These are phyloP conservation scores for Altica lythri DNA, from an alignment of 2,888 invertebrate genomes.

Conservation along the genomic window DNA sequence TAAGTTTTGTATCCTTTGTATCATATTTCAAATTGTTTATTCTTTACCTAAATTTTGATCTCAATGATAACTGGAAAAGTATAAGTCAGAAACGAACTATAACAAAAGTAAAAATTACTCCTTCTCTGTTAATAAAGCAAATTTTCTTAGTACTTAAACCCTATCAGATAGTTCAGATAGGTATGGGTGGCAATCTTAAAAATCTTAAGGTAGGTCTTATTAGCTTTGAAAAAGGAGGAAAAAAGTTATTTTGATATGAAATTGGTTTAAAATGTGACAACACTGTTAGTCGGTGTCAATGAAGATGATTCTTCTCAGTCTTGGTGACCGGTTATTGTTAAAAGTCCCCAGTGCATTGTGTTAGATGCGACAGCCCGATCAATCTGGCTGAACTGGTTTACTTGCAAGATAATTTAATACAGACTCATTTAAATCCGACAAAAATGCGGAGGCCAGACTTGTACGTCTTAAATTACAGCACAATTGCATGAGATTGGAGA, in stretches of 20 bases:
- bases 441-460: conserved; percentile 53
- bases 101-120: too few species aligned
- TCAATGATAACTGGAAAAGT: too few species aligned
- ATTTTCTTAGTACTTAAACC: too few species aligned
- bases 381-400: conserved; percentile 52
- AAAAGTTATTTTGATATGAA: neutral
- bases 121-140: too few species aligned
- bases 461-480: conserved; percentile 57
- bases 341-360: conserved; percentile 42
- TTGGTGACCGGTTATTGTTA: conserved; percentile 42
- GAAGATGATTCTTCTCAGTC: conserved; percentile 33
- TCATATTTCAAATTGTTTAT: too few species aligned
- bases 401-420: conserved; percentile 54
- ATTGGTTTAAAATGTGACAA: conserved; percentile 9
- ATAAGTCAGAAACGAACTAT: too few species aligned
- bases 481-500: conserved; percentile 58
- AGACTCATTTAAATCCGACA: conserved; percentile 53
- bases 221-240: too few species aligned
- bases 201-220: too few species aligned
- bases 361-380: conserved; percentile 50
- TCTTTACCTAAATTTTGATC: too few species aligned
- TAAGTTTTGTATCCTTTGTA: too few species aligned
- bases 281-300: conserved; percentile 29
- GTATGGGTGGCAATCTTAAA: too few species aligned
- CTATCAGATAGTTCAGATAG: too few species aligned